These are phyloP conservation scores for Dicroscelio sp. DNA, from an alignment of 2,888 invertebrate genomes.

Conservation along the genomic window DNA sequence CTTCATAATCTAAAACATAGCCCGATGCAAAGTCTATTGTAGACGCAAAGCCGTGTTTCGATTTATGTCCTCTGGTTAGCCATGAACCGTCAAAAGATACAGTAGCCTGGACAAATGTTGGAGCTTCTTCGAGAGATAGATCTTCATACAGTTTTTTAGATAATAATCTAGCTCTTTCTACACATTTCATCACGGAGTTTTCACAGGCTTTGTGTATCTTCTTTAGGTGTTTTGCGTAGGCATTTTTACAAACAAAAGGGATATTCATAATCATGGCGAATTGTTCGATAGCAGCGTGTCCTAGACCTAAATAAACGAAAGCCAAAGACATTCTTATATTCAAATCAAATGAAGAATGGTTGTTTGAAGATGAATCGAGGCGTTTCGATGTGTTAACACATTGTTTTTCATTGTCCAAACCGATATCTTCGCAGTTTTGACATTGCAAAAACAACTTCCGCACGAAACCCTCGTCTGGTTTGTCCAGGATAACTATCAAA, in stretches of 20 bases:
- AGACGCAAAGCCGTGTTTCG: constrained; percentile 34
- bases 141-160: constrained; percentile 19
- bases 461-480: constrained; percentile 1
- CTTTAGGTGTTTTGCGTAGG: too few relatives aligned
- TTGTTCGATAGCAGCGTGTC: constrained; percentile 33
- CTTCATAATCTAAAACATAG: constrained; percentile 37
- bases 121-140: constrained; percentile 11
- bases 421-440: constrained; percentile 37
- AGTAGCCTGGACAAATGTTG: constrained; percentile 28
- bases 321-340: constrained; percentile 36
- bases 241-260: constrained; percentile 34
- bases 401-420: constrained; percentile 39
- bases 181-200: background rate
- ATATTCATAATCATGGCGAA: constrained; percentile 55
- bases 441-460: constrained; percentile 19
- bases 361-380: constrained; percentile 32
- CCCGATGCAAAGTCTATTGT: constrained; percentile 14
- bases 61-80: constrained; percentile 46
- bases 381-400: constrained; percentile 29
- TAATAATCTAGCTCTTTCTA: constrained; percentile 26
- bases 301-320: constrained; percentile 45
- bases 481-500: constrained; percentile 14
- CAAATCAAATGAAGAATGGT: constrained; percentile 32
- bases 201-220: background rate
- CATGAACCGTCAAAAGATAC: constrained; percentile 34